A percentile compares a stretch with the other conserved stretches of the same genome.
These are phyloP conservation scores for Hirtodrosophila alboralis DNA, from an alignment of 2,888 invertebrate genomes.

Conservation along the genomic window DNA sequence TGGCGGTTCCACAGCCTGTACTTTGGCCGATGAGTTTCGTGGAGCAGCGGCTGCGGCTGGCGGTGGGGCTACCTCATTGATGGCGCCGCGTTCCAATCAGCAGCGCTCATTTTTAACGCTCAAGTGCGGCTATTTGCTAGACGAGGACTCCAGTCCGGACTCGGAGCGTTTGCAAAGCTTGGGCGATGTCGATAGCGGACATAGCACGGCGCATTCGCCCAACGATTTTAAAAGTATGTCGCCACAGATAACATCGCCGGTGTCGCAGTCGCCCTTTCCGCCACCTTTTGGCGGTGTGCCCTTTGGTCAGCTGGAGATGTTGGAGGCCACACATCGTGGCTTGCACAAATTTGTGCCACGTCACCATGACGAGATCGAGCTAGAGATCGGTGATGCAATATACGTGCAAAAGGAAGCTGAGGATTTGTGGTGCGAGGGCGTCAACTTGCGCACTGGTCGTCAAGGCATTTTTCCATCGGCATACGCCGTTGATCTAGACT, in stretches of 20 bases:
- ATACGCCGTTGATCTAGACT: conserved; percentile 98
- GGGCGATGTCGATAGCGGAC: conserved; percentile 93
- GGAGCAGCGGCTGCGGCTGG: conserved; percentile 60
- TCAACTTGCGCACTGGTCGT: conserved; percentile 96
- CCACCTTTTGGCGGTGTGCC: conserved; percentile 90
- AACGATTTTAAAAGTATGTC: conserved; percentile 95
- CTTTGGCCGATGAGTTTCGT: conserved; percentile 85
- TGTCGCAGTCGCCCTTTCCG: conserved; percentile 87
- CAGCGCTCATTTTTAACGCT: conserved; percentile 87
- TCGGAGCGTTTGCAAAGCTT: conserved; percentile 91
- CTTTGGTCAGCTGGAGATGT: conserved; percentile 91
- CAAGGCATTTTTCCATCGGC: conserved; percentile 98
- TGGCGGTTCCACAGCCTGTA: conserved; percentile 58
- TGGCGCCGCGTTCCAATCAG: conserved; percentile 59
- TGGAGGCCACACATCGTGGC: conserved; percentile 97
- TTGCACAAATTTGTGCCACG: conserved; percentile 97
- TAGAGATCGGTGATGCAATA: conserved; percentile 98
- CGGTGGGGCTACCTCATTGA: conserved; percentile 19
- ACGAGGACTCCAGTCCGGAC: conserved; percentile 94
- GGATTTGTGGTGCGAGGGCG: conserved; percentile 99
- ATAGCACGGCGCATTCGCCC: conserved; percentile 96
- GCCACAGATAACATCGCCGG: conserved; percentile 87
- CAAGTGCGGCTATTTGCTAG: conserved; percentile 90
- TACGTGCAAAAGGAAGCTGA: conserved; percentile 98
- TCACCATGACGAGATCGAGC: conserved; percentile 97